A percentile compares a stretch with the other conserved stretches of the same genome.
phyloP scores from a whole-genome alignment of 1,140 invertebrate species.

The Dufourea novaeangliae region DNA sequence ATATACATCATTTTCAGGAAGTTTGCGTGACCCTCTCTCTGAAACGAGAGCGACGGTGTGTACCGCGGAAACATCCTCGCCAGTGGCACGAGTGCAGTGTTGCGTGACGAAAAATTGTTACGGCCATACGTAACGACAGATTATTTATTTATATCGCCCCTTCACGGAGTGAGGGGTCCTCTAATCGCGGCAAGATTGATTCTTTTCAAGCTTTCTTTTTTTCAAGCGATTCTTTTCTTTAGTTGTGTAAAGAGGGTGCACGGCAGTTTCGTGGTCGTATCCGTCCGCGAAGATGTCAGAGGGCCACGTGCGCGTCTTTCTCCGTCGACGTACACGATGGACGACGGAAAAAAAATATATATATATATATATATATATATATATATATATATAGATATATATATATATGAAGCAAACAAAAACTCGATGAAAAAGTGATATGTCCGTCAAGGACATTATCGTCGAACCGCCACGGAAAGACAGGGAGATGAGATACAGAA shows the following conservation, averaged over 20 bases:
- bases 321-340: not conserved
- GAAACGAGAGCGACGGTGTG: not conserved
- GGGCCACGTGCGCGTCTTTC: not conserved
- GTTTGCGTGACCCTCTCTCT: slow-evolving; percentile 50
- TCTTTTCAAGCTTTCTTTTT: not conserved
- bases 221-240: no score
- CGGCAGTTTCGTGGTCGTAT: no score
- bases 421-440: not conserved
- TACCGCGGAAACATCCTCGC: slow-evolving; percentile 20
- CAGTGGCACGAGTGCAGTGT: slow-evolving; percentile 19
- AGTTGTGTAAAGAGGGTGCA: no score
- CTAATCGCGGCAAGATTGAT: slow-evolving; percentile 34
- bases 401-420: no score
- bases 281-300: no score
- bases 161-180: not conserved
- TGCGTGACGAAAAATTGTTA: slow-evolving; percentile 59
- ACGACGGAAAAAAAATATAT: no score
- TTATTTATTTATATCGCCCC: slow-evolving; percentile 53
- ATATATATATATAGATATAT: no score
- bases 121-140: slow-evolving; percentile 35
- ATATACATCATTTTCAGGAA: slow-evolving; percentile 44
- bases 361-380: no score
- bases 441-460: slow-evolving; percentile 1
- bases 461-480: not conserved
- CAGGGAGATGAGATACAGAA: not conserved